Percentiles rank a stretch among this genome's conserved stretches.
These are phyloP conservation scores for Crocallis elinguaria DNA, from an alignment of 2,888 invertebrate genomes.

Conservation along the genomic window DNA sequence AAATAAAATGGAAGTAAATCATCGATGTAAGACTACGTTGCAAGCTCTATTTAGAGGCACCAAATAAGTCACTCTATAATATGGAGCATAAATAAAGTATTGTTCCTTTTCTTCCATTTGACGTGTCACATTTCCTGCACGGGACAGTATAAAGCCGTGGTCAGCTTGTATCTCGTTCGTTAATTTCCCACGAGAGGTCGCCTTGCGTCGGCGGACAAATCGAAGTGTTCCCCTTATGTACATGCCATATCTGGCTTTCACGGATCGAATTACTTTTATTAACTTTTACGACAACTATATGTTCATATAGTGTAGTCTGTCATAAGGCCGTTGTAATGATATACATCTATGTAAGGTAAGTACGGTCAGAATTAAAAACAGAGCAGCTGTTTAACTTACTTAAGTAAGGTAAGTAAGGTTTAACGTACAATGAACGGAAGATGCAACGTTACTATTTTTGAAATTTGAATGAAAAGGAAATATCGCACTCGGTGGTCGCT, in stretches of 20 bases:
- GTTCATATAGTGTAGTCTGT: too few species aligned
- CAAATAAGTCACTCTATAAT: background rate
- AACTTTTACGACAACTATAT: conserved; percentile 38
- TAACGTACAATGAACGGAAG: too few species aligned
- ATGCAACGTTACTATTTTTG: too few species aligned
- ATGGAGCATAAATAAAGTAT: background rate
- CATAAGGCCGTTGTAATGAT: too few species aligned
- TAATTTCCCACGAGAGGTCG: conserved; percentile 79
- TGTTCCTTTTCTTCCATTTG: conserved; percentile 3
- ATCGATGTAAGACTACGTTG: background rate
- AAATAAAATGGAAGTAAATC: too few species aligned
- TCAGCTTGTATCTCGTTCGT: conserved; percentile 70
- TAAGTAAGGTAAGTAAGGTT: too few species aligned
- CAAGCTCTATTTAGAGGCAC: background rate
- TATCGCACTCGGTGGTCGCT: too few species aligned
- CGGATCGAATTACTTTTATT: conserved; percentile 62
- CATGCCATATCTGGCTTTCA: conserved; percentile 59
- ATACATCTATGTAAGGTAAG: too few species aligned
- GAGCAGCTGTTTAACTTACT: too few species aligned
- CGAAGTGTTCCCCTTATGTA: conserved; percentile 67
- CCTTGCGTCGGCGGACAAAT: conserved; percentile 70
- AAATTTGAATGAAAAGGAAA: too few species aligned
- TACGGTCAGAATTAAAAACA: too few species aligned
- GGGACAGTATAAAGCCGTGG: conserved; percentile 46
- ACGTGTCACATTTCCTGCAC: conserved; percentile 20